Evolutionary conservation across 2,797 vertebrate species (phyloP).

Genomic region (Pelochelys cantorii): DNA sequence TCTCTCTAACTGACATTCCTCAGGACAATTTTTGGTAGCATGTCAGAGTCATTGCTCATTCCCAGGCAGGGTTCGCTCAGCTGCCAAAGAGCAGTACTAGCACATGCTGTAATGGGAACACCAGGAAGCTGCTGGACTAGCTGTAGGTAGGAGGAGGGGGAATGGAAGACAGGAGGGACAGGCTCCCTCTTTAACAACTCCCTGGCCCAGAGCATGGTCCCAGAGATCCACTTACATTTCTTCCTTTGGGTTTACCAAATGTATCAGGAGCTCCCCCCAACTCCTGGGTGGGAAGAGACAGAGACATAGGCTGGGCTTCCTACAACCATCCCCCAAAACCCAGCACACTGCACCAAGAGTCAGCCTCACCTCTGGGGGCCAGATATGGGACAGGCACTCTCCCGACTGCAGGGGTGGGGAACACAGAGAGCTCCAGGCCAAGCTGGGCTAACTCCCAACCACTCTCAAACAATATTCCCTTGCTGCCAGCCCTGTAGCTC

Average conservation of each 20-base stretch:
- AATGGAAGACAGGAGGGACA: too few species aligned
- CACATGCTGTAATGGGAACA: not conserved
- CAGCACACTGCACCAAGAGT: not conserved
- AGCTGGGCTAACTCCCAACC: too few species aligned
- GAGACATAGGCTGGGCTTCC: not conserved
- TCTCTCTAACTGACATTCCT: not conserved
- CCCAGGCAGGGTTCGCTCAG: not conserved
- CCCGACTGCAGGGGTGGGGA: not conserved
- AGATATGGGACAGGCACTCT: not conserved
- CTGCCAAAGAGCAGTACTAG: too few species aligned
- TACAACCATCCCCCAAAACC: not conserved
- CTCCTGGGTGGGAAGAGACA: not conserved
- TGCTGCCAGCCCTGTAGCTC: not conserved
- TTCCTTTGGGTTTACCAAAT: not conserved
- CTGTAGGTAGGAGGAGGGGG: not conserved
- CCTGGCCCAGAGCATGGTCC: not conserved
- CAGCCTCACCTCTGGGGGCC: not conserved
- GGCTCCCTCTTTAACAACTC: not conserved
- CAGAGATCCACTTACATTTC: not conserved
- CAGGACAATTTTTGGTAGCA: not conserved
- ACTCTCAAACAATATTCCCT: not conserved
- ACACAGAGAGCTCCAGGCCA: not conserved
- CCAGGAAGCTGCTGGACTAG: not conserved
- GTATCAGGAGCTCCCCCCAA: not conserved
- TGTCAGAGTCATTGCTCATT: not conserved